Percentiles rank a stretch among this genome's conserved stretches.
Conservation (phyloP, 1,140 invertebrate species). For the Physella acuta region DNA sequence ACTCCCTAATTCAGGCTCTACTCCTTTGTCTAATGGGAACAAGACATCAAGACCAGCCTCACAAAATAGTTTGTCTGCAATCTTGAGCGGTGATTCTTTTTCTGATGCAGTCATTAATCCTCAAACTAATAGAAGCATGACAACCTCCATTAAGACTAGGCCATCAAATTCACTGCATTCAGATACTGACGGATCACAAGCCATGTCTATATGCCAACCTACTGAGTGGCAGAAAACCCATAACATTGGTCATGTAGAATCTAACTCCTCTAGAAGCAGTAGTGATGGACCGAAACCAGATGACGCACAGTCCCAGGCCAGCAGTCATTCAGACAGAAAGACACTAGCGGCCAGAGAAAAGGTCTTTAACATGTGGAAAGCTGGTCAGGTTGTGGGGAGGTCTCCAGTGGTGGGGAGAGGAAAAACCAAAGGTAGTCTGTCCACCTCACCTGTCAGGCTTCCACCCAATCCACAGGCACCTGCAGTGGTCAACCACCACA, state of each 20-base stretch:
- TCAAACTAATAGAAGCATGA: too few relatives aligned
- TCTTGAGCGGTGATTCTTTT: too few relatives aligned
- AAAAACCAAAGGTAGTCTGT: not conserved
- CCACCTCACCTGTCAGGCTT: not conserved
- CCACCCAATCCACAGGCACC: not conserved
- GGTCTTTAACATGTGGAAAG: conserved; percentile 6
- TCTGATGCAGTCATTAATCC: too few relatives aligned
- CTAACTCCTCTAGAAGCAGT: not conserved
- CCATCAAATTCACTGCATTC: too few relatives aligned
- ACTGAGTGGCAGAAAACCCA: not conserved
- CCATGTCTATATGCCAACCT: too few relatives aligned
- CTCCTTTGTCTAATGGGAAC: too few relatives aligned
- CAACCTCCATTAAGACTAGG: not conserved
- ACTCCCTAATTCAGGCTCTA: too few relatives aligned
- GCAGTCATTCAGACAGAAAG: not conserved
- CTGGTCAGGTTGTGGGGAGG: conserved; percentile 7
- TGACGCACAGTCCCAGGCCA: not conserved
- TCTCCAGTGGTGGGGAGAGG: not conserved
- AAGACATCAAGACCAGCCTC: too few relatives aligned
- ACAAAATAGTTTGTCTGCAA: too few relatives aligned
- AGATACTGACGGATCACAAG: too few relatives aligned
- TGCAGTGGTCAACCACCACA: not conserved
- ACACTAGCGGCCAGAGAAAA: not conserved
- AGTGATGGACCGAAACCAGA: not conserved
- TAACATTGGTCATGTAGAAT: not conserved